These are phyloP conservation scores for Diabrotica virgifera DNA, from an alignment of 1,140 invertebrate genomes.

Conservation along the genomic window DNA sequence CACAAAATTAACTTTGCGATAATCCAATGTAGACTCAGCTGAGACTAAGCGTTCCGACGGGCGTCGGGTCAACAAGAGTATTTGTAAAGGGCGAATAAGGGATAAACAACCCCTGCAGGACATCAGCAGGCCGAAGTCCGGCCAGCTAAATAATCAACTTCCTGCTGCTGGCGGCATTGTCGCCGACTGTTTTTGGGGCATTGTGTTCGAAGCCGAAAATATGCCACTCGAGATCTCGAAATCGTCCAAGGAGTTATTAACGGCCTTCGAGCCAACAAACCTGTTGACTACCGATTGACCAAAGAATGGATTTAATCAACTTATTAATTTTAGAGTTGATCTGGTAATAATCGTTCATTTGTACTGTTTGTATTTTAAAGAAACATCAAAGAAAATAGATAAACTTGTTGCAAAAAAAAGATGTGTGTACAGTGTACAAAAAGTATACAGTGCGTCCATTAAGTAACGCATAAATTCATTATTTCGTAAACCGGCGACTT, in stretches of 20 bases:
- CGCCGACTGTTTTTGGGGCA: background rate
- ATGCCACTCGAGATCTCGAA: background rate
- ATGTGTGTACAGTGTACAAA: too few species aligned
- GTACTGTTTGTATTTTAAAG: too few species aligned
- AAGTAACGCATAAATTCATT: too few species aligned
- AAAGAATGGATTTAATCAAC: too few species aligned
- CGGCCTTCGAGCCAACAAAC: conserved; percentile 6
- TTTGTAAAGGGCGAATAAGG: conserved; percentile 18
- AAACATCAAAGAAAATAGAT: too few species aligned
- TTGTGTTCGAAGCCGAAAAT: background rate
- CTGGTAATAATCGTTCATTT: too few species aligned
- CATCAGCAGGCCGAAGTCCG: conserved; percentile 3
- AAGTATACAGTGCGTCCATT: too few species aligned
- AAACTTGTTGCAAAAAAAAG: too few species aligned
- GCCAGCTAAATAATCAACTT: conserved; percentile 27
- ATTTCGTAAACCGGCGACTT: too few species aligned
- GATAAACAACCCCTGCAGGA: conserved; percentile 30
- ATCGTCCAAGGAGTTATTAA: conserved; percentile 22
- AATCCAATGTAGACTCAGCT: background rate
- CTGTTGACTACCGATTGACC: conserved; percentile 4
- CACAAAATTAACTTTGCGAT: background rate
- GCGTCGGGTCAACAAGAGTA: conserved; percentile 6
- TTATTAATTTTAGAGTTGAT: too few species aligned
- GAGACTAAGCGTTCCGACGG: background rate
- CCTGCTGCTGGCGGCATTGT: conserved; percentile 9